Base-by-base conservation (phyloP, 2,888 invertebrate genomes). In the Platerodrilus igneus region DNA sequence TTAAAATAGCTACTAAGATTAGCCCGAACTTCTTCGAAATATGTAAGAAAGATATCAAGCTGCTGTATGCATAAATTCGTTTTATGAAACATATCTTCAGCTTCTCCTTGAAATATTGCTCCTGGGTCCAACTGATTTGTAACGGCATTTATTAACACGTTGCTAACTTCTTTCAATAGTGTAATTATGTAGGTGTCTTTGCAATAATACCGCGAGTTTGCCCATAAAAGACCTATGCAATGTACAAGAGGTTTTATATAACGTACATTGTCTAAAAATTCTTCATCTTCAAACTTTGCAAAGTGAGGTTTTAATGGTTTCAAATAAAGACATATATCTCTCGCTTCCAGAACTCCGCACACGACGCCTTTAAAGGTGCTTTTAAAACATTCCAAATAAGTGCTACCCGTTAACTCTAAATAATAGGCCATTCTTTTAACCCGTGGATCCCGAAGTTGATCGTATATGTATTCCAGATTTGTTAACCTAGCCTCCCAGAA, bases 381-480 rank as follows among this genome's bases (percentile, higher is more conserved):
- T 55, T 84, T 81, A 63, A 91, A 91, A 41, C 84, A 79, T 18
- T 75, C 72, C 43, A 83, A 77, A 61, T 92, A 93, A 4, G 86
- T 83, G 48, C 92, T 93, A 14, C 79, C 73, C 0, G 85, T 84
- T 48, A 78, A 70, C 64, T 92, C 87, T 17, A 67, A 51, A 47
- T 61, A 68, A 41, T 79, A 77, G 0, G 85, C 87, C 79, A 94
- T 88, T 42, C 85, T 83, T 58, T 85, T 84, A 0, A 92, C 85
- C 54, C 87, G 74, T 5, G 81, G 81, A 60, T 88, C 86, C n/a
- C 81, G 73, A 50, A 94, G 70, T 65, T 95, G 95, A 20, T 86
- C 82, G 58, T 89, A 89, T 38, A 95, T 84, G 22, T 84, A 85
- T 61, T 91, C 88, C 5, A 94, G 69, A 62, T 93, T 93, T 46